Percentiles rank a stretch among this genome's conserved stretches.
Evolutionary conservation across 2,113 vertebrate genomes (phyloP).

Genomic region (Passer montanus): DNA sequence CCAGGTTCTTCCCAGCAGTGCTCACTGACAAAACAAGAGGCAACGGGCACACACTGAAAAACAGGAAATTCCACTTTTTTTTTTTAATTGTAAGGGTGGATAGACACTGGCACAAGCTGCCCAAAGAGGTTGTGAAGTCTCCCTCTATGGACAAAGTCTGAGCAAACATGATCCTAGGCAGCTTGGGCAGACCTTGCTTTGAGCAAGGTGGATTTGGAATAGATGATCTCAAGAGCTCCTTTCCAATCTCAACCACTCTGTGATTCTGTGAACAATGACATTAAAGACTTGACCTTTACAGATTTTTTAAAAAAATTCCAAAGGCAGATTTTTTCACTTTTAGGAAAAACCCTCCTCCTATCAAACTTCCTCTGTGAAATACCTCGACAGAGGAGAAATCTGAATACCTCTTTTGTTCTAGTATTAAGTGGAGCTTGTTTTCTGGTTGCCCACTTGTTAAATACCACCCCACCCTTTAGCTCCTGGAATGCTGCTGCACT

Average conservation of each 20-base stretch:
- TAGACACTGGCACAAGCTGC: neutral
- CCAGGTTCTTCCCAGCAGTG: neutral
- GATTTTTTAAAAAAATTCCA: neutral
- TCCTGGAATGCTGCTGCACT: slow-evolving; percentile 42
- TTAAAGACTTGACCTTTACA: neutral
- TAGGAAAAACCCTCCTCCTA: neutral
- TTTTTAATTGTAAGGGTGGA: neutral
- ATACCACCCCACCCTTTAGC: slow-evolving; percentile 38
- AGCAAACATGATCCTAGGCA: neutral
- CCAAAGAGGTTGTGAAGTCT: neutral
- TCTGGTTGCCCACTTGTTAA: slow-evolving; percentile 41
- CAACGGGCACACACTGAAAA: neutral
- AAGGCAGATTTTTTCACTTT: neutral
- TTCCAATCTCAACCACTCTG: neutral
- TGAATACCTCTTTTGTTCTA: slow-evolving; percentile 30
- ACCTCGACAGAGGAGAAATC: neutral
- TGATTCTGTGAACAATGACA: neutral
- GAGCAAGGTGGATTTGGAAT: neutral
- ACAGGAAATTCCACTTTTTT: neutral
- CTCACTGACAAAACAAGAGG: neutral
- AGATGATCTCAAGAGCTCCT: neutral
- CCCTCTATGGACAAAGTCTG: neutral
- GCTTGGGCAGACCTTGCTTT: neutral
- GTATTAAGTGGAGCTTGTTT: slow-evolving; percentile 12
- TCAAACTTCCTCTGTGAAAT: neutral